Evolutionary conservation across 2,888 invertebrate genomes (phyloP).

Genomic region (Coecobrya sp.): DNA sequence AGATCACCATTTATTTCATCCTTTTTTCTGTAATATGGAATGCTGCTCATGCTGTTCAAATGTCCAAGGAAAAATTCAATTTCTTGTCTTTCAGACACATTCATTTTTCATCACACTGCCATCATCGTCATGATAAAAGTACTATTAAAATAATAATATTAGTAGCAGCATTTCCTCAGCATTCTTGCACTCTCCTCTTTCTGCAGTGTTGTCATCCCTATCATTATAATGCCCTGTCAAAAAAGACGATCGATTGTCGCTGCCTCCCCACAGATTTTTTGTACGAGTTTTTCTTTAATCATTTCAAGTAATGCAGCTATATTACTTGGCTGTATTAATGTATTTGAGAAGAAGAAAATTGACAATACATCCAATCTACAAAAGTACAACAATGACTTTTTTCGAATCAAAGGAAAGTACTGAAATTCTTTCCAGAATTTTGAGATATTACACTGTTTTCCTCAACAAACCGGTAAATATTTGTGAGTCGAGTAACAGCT

Average conservation of each 20-base stretch:
- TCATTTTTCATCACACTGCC: slow-evolving; percentile 52
- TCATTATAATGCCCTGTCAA: slow-evolving; percentile 11
- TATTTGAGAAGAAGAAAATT: too few species aligned
- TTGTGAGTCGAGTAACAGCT: too few species aligned
- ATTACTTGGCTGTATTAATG: too few species aligned
- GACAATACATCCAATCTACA: too few species aligned
- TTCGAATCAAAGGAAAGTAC: too few species aligned
- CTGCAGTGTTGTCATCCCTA: slow-evolving; percentile 5
- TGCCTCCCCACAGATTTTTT: neutral
- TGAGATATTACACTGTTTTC: too few species aligned
- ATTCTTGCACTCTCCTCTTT: neutral
- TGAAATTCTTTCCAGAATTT: too few species aligned
- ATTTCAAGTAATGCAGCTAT: too few species aligned
- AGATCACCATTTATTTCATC: neutral
- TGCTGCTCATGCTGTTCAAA: neutral
- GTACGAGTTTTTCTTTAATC: too few species aligned
- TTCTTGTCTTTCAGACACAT: slow-evolving; percentile 10
- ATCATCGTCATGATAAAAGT: neutral
- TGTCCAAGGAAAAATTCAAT: slow-evolving; percentile 46
- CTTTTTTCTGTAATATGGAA: neutral
- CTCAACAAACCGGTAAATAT: too few species aligned
- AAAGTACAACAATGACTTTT: too few species aligned
- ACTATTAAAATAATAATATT: neutral
- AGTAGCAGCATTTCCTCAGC: neutral
- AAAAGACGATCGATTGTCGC: neutral